A percentile compares a stretch with the other conserved stretches of the same genome.
Conservation (phyloP, 1,140 invertebrate species). For the Dreissena polymorpha region DNA sequence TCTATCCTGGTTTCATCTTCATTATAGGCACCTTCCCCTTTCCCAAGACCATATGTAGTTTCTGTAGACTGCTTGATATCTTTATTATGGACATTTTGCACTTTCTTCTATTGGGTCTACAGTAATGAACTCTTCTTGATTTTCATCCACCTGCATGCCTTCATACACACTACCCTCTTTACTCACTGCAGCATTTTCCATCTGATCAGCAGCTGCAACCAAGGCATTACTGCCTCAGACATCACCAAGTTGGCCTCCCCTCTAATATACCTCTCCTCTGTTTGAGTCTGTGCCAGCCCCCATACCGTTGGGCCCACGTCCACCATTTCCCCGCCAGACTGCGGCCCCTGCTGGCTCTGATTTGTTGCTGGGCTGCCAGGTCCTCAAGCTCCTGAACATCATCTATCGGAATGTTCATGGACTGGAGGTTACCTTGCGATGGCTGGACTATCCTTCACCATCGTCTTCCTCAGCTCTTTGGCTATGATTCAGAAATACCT, state of each 20-base stretch:
- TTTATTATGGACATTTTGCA: not conserved
- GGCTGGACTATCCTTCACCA: constrained; percentile 29
- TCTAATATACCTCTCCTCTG: too few relatives aligned
- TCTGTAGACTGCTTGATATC: not conserved
- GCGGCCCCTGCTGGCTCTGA: not conserved
- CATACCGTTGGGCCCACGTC: too few relatives aligned
- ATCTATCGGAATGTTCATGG: constrained; percentile 6
- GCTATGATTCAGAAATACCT: not conserved
- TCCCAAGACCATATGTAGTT: too few relatives aligned
- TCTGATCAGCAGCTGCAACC: not conserved
- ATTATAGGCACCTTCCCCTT: too few relatives aligned
- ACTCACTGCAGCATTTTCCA: constrained; percentile 1
- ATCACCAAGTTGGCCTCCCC: too few relatives aligned
- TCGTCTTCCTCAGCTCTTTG: constrained; percentile 27
- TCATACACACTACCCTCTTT: not conserved
- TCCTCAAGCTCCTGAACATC: not conserved
- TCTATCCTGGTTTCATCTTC: not conserved
- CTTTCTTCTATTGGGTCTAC: not conserved
- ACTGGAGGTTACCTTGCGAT: constrained; percentile 33
- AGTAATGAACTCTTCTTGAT: not conserved
- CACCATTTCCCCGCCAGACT: too few relatives aligned
- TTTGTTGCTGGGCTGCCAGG: not conserved
- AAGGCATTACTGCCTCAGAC: not conserved
- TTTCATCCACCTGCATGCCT: not conserved
- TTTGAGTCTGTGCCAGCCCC: too few relatives aligned